phyloP scores from a whole-genome alignment of 2,797 vertebrate genomes.

The Liasis olivaceus region DNA sequence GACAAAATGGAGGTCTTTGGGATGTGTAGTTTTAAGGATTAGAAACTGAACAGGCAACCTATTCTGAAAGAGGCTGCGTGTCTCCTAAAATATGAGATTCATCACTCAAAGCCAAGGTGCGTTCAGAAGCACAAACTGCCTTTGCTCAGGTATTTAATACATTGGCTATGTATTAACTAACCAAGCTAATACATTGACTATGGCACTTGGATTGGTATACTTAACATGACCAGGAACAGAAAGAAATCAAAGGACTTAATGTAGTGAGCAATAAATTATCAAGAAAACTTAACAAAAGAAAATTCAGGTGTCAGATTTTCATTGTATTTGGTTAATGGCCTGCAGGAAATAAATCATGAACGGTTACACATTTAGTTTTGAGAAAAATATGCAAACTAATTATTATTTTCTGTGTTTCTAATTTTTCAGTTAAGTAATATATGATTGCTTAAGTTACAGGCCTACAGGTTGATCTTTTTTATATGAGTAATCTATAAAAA shows the following conservation, averaged over 20 bases:
- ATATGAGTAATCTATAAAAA: not conserved
- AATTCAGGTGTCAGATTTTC: constrained; percentile 50
- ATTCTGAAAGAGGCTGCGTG: not conserved
- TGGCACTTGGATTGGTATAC: not conserved
- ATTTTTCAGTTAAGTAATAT: constrained; percentile 25
- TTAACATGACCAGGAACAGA: not conserved
- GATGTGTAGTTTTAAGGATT: not conserved
- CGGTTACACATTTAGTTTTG: constrained; percentile 34
- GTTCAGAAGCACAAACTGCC: not conserved
- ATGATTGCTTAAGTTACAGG: constrained; percentile 24
- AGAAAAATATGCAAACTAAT: not conserved
- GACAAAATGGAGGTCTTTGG: not conserved
- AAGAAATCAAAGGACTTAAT: constrained; percentile 2
- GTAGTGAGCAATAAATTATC: constrained; percentile 52
- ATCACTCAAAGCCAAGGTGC: not conserved
- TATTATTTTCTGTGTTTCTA: not conserved
- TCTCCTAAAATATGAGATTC: not conserved
- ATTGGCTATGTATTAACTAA: not conserved
- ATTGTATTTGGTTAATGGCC: constrained; percentile 54
- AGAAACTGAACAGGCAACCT: not conserved
- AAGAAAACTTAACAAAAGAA: constrained; percentile 55
- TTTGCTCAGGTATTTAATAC: not conserved
- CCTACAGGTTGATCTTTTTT: not conserved
- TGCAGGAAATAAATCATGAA: constrained; percentile 54
- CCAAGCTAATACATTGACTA: not conserved